Conservation (phyloP, 2,797 vertebrate genomes). For the Carapus acus region DNA sequence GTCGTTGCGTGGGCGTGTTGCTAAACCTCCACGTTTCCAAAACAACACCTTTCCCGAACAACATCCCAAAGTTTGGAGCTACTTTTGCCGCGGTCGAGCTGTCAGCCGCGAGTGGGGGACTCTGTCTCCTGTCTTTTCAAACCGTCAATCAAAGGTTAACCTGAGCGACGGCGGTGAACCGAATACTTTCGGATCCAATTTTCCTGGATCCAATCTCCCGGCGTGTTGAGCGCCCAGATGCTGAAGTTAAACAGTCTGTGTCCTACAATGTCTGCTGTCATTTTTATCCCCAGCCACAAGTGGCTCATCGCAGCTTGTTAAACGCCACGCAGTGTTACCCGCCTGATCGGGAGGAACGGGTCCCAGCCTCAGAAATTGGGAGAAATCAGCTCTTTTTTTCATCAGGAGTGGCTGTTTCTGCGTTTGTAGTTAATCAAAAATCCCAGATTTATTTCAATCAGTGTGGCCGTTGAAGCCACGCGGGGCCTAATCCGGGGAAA, state of each 20-base stretch:
- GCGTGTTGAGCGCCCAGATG: no score
- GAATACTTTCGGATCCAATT: no score
- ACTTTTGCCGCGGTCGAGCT: no score
- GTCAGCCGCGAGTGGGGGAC: no score
- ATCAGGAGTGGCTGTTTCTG: slow-evolving; percentile 5
- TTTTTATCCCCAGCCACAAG: slow-evolving; percentile 14
- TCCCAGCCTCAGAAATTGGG: slow-evolving; percentile 46
- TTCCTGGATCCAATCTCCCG: no score
- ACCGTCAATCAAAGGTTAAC: no score
- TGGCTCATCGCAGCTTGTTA: slow-evolving; percentile 26
- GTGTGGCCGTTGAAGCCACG: slow-evolving; percentile 30
- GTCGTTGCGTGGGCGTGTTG: slow-evolving; percentile 10
- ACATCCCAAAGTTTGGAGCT: no score
- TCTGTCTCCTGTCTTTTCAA: no score
- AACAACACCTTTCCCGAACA: no score
- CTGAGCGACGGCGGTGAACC: no score
- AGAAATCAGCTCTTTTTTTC: slow-evolving; percentile 27
- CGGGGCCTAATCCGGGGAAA: slow-evolving; percentile 33
- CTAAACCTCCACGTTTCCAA: slow-evolving; percentile 21
- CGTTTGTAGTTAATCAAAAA: slow-evolving; percentile 46
- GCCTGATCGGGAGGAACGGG: slow-evolving; percentile 45
- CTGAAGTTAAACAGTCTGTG: slow-evolving; percentile 23
- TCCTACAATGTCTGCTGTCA: slow-evolving; percentile 39
- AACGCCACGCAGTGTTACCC: slow-evolving; percentile 43
- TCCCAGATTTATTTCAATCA: slow-evolving; percentile 52